phyloP scores from a whole-genome alignment of 2,888 invertebrate genomes.

The Oegoconia quadripuncta region DNA sequence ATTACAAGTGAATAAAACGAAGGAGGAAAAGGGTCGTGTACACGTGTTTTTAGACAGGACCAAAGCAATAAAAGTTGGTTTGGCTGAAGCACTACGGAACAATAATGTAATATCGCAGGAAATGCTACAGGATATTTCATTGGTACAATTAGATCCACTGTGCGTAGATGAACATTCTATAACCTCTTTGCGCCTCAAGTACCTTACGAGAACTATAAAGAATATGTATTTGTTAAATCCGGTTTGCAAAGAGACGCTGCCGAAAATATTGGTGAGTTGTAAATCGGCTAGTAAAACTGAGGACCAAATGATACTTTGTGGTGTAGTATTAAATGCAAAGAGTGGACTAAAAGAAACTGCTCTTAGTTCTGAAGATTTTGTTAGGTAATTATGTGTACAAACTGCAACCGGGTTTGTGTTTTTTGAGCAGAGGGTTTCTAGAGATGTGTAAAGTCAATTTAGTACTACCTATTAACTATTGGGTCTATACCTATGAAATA shows the following conservation, averaged over 20 bases:
- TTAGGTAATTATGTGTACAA: conserved; percentile 62
- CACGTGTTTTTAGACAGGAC: conserved; percentile 75
- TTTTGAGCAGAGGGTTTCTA: too few species aligned
- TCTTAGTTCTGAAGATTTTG: conserved; percentile 72
- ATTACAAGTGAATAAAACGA: conserved; percentile 58
- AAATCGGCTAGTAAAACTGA: conserved; percentile 54
- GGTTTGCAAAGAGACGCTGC: conserved; percentile 11
- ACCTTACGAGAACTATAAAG: conserved; percentile 41
- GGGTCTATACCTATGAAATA: too few species aligned
- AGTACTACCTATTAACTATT: too few species aligned
- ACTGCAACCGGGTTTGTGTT: too few species aligned
- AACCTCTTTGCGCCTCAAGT: conserved; percentile 51
- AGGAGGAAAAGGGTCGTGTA: conserved; percentile 59
- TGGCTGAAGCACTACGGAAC: conserved; percentile 39
- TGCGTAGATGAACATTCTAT: conserved; percentile 38
- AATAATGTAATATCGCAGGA: conserved; percentile 32
- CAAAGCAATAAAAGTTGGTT: conserved; percentile 40
- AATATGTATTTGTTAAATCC: conserved; percentile 42
- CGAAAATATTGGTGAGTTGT: conserved; percentile 42
- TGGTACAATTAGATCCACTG: conserved; percentile 40
- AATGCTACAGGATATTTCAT: conserved; percentile 24
- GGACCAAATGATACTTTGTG: conserved; percentile 66
- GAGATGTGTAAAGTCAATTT: too few species aligned
- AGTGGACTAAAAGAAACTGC: conserved; percentile 72
- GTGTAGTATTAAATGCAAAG: conserved; percentile 79